These are phyloP conservation scores for Cyanistes caeruleus DNA, from an alignment of 2,113 vertebrate genomes.

Conservation along the genomic window DNA sequence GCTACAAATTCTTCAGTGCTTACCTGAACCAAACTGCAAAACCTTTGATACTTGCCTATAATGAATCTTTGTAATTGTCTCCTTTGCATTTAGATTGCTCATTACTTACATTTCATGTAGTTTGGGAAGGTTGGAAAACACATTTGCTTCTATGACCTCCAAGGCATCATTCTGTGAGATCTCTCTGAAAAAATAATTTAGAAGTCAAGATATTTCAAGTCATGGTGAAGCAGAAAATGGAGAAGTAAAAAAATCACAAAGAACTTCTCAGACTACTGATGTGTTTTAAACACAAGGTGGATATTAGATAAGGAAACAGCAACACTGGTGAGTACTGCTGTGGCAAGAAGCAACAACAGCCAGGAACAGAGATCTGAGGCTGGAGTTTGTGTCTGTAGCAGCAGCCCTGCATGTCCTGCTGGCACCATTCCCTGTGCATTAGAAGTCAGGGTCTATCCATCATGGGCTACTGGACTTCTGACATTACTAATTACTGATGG, in stretches of 20 bases:
- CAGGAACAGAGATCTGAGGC: neutral
- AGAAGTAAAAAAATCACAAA: neutral
- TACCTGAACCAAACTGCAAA: neutral
- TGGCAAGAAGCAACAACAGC: neutral
- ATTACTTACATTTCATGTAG: constrained; percentile 84
- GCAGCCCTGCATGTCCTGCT: neutral
- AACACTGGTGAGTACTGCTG: neutral
- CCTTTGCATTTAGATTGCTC: constrained; percentile 34
- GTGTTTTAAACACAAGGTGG: neutral
- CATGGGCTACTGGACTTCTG: neutral
- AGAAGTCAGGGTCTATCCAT: neutral
- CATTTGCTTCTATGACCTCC: constrained; percentile 80
- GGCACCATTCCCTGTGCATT: neutral
- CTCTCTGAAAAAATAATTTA: constrained; percentile 77
- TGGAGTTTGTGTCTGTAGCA: neutral
- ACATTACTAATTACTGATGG: neutral
- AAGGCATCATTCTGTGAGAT: constrained; percentile 83
- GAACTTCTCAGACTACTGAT: neutral
- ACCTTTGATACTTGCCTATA: neutral
- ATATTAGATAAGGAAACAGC: neutral
- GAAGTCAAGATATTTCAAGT: constrained; percentile 18
- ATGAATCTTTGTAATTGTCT: constrained; percentile 22
- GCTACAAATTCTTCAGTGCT: neutral
- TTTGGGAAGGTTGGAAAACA: constrained; percentile 78
- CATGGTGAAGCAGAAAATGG: neutral